Evolutionary conservation across 2,113 vertebrate genomes (phyloP).

Genomic region (Cavia porcellus): DNA sequence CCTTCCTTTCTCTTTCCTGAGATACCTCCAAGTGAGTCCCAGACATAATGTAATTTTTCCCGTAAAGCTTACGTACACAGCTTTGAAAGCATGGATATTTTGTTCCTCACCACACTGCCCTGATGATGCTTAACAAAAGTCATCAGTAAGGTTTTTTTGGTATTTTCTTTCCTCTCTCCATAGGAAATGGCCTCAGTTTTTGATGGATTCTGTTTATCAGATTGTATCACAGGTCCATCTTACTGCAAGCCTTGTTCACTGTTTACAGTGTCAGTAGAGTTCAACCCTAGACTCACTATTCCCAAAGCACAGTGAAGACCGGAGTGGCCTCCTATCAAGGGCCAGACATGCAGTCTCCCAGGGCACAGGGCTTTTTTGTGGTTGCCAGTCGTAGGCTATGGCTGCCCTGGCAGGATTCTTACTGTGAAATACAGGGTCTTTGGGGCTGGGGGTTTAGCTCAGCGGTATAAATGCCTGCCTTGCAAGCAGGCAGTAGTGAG

Average conservation of each 20-base stretch:
- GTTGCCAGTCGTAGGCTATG: background rate
- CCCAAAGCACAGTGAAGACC: background rate
- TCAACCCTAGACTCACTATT: background rate
- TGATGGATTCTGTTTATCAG: background rate
- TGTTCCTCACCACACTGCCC: background rate
- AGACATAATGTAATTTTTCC: background rate
- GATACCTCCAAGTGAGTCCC: slow-evolving; percentile 44
- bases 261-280: background rate
- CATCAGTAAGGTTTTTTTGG: background rate
- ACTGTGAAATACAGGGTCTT: background rate
- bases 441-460: no score
- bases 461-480: no score
- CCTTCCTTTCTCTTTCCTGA: background rate
- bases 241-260: background rate
- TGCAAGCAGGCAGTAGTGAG: no score
- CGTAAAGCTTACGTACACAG: background rate
- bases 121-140: slow-evolving; percentile 2
- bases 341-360: background rate
- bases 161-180: background rate
- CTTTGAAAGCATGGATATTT: background rate
- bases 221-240: background rate
- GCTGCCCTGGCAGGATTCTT: background rate
- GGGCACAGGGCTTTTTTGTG: background rate
- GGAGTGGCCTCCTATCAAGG: background rate
- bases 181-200: background rate